A percentile compares a stretch with the other conserved stretches of the same genome.
phyloP scores from a whole-genome alignment of 2,888 invertebrate genomes.

The Antitype chi region DNA sequence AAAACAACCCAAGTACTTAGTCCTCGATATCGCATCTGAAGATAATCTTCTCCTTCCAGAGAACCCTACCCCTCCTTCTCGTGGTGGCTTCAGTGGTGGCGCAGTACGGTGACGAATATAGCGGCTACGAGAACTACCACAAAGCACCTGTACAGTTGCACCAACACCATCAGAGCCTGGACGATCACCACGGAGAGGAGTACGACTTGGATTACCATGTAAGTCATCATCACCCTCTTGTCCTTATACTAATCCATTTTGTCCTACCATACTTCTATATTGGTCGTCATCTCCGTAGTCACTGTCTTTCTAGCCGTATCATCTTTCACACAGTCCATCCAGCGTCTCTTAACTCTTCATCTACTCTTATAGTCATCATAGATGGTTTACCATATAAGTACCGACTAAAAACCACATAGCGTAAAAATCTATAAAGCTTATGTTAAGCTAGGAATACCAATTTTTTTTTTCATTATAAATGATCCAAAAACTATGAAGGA shows the following conservation, averaged over 20 bases:
- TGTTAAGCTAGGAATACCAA: too few species aligned
- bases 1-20: neutral
- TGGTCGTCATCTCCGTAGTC: neutral
- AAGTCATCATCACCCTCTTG: conserved; percentile 59
- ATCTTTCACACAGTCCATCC: neutral
- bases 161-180: conserved; percentile 77
- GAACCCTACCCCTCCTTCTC: conserved; percentile 72
- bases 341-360: neutral
- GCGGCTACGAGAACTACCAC: conserved; percentile 78
- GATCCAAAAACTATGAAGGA: neutral
- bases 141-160: conserved; percentile 75
- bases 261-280: too few species aligned
- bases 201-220: conserved; percentile 88
- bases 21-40: neutral
- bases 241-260: neutral
- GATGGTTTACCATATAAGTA: neutral
- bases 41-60: conserved; percentile 70
- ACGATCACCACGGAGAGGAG: conserved; percentile 79
- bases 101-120: conserved; percentile 82
- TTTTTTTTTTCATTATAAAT: neutral
- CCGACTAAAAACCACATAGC: neutral
- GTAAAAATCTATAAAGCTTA: neutral
- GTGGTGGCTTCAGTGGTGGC: conserved; percentile 76
- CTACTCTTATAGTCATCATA: neutral
- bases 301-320: neutral